Evolutionary conservation across 2,113 vertebrate species (phyloP).

Genomic region (Epinephelus moara): DNA sequence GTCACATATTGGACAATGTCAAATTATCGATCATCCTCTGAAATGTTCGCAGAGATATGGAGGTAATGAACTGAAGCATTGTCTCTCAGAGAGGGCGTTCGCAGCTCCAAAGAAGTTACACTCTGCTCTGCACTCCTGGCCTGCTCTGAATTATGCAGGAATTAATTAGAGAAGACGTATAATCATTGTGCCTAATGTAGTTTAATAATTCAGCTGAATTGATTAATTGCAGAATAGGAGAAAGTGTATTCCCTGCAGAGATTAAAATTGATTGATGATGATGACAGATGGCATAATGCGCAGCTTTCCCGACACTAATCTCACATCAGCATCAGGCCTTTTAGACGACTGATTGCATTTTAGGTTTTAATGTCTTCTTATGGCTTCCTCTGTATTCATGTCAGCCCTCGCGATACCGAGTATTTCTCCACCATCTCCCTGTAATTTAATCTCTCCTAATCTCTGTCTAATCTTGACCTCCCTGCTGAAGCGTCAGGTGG

Average conservation of each 20-base stretch:
- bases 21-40: not conserved
- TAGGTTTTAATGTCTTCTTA: constrained; percentile 9
- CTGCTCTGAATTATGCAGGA: constrained; percentile 53
- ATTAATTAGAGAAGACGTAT: constrained; percentile 56
- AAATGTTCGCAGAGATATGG: not conserved
- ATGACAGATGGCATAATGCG: constrained; percentile 32
- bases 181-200: constrained; percentile 65
- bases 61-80: not conserved
- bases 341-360: not conserved
- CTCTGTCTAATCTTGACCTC: not conserved
- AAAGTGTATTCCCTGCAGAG: constrained; percentile 24
- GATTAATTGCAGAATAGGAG: constrained; percentile 60
- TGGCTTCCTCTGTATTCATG: not conserved
- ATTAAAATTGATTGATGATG: constrained; percentile 43
- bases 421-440: not conserved
- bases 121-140: constrained; percentile 22
- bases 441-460: constrained; percentile 18
- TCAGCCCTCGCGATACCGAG: not conserved
- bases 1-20: constrained; percentile 1
- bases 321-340: constrained; percentile 6
- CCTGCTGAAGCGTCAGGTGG: not conserved
- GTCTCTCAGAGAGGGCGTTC: not conserved
- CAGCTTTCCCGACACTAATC: constrained; percentile 14
- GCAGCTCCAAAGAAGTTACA: constrained; percentile 17
- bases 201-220: constrained; percentile 65